Evolutionary conservation across 2,113 vertebrate genomes (phyloP).

Genomic region (Podarcis muralis): DNA sequence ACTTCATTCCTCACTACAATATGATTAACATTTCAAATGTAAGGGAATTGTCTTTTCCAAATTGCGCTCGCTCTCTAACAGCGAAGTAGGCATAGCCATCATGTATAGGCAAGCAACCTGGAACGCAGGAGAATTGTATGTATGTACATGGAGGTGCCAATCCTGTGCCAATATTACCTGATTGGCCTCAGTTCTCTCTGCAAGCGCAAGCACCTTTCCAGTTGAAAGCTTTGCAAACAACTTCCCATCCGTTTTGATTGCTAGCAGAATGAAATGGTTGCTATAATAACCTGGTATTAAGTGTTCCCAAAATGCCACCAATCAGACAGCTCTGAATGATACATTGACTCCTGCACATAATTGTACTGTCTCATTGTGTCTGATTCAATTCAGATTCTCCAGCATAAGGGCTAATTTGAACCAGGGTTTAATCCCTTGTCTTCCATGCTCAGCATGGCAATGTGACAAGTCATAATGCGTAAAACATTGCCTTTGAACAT

Average conservation of each 20-base stretch:
- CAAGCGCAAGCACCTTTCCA: slow-evolving; percentile 48
- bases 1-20: neutral
- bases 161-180: slow-evolving; percentile 29
- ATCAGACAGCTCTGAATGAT: slow-evolving; percentile 50
- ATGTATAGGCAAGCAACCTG: slow-evolving; percentile 22
- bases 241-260: slow-evolving; percentile 55
- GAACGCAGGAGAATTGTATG: neutral
- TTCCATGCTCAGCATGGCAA: neutral
- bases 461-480: neutral
- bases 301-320: slow-evolving; percentile 55
- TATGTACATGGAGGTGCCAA: neutral
- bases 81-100: neutral
- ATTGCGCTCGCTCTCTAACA: neutral
- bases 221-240: slow-evolving; percentile 48
- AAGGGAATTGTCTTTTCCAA: neutral
- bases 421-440: neutral
- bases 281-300: slow-evolving; percentile 72
- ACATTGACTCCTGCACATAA: slow-evolving; percentile 16
- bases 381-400: slow-evolving; percentile 41
- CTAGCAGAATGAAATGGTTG: slow-evolving; percentile 58
- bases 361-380: slow-evolving; percentile 12
- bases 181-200: slow-evolving; percentile 53
- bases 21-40: neutral
- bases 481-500: neutral
- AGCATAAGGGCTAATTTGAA: slow-evolving; percentile 16